Evolutionary conservation across 1,140 invertebrate species (phyloP).

Genomic region (Muscidifurax raptorellus): DNA sequence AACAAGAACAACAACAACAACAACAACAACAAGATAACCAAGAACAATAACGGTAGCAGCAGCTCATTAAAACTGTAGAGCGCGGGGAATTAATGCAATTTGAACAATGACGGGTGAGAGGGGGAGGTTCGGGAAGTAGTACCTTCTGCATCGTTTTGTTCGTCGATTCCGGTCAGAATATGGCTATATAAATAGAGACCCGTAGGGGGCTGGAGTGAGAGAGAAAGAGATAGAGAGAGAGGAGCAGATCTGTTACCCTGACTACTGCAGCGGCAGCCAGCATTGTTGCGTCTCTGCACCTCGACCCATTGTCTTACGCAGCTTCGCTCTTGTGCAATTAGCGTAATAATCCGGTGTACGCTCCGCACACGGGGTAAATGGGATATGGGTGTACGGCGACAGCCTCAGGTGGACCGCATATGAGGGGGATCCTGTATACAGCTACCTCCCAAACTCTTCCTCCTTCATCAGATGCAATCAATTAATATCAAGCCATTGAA

Average conservation of each 20-base stretch:
- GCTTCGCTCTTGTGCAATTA: slow-evolving; percentile 4
- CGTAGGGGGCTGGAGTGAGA: background rate
- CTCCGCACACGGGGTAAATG: background rate
- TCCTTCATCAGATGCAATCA: background rate
- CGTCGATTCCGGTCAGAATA: background rate
- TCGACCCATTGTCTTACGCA: slow-evolving; percentile 14
- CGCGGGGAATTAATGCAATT: background rate
- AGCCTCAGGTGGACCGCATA: background rate
- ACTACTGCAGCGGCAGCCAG: background rate
- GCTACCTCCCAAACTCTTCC: too few relatives aligned
- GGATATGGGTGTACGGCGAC: background rate
- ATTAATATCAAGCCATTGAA: background rate
- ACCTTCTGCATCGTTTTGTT: background rate
- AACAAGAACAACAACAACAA: background rate
- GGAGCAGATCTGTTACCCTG: background rate
- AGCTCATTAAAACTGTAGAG: background rate
- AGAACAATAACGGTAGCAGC: background rate
- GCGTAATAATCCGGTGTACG: slow-evolving; percentile 10
- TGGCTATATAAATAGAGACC: background rate
- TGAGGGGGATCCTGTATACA: background rate
- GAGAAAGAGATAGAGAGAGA: background rate
- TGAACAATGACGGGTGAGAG: background rate
- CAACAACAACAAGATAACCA: background rate
- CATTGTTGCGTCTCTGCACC: background rate
- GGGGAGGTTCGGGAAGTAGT: background rate